Evolutionary conservation across 1,140 invertebrate genomes (phyloP), one percentile per base, ranked within the genome.

Genomic region (Drosophila subpulchrella): DNA sequence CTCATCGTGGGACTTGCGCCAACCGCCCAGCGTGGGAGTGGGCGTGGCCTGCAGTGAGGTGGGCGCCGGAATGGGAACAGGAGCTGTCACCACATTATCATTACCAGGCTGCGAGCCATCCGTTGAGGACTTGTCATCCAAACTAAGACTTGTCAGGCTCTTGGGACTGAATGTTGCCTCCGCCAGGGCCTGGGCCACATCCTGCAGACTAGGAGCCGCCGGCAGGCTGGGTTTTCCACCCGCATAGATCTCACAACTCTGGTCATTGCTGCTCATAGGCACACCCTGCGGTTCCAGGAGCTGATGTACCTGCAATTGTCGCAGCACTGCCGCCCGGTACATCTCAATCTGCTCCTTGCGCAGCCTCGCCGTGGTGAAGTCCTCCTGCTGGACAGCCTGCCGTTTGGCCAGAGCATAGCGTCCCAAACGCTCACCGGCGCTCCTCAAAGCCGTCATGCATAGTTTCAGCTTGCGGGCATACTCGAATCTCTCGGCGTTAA

Each of bases 321-420:
- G 93, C 79, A 97, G 97, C 4, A 96, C 94, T 55, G 95, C 94
- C 7, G 94, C 92, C 61, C 96, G 93, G 79, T 96, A 97, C 47
- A 94, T 92, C 78, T 98, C 96, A 71, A 98, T 98, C 92, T 98
- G 96, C 58, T 96, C 95, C 78, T 98, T 97, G 92, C 98, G 98
- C 17, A 96, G 93, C 57, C 97, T 95, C 0, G 98, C 98, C 75
- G 96, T 95, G 70, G 98, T 97, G 88, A 97, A 98, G 92, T 99
- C 97, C 88, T 98, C 98, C 59, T 96, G 93, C 27, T 97, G 96
- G 7, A 98, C 97, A 0, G 98, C 98, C 60, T 97, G 96, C 34
- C 96, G 94, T 88, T 99, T 99, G 78, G 98, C 97, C 39, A 98
- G 93, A 74, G 98, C 95, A 93, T 97, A 97, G 75, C 98, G 97